These are phyloP conservation scores for Orchestes rusci DNA, from an alignment of 2,888 invertebrate species.

Conservation along the genomic window DNA sequence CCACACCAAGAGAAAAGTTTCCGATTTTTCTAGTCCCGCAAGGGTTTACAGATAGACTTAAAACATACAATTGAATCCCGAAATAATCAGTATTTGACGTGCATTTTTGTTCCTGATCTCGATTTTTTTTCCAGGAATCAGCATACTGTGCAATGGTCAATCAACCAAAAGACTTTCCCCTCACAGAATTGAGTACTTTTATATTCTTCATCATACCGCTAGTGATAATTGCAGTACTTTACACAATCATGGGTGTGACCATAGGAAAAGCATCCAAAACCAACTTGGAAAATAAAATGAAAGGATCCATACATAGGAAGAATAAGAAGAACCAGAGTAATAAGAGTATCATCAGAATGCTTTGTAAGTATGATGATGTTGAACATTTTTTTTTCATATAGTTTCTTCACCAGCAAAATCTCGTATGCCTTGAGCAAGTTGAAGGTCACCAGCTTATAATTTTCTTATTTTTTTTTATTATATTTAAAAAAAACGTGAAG, in stretches of 20 bases:
- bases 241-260: conserved; percentile 68
- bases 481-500: too few relatives aligned
- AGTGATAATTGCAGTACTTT: conserved; percentile 68
- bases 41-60: too few relatives aligned
- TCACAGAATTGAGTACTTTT: conserved; percentile 74
- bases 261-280: conserved; percentile 51
- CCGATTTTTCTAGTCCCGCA: too few relatives aligned
- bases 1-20: too few relatives aligned
- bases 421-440: too few relatives aligned
- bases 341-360: conserved; percentile 70
- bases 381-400: neutral
- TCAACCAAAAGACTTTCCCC: conserved; percentile 54
- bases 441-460: too few relatives aligned
- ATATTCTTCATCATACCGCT: conserved; percentile 74
- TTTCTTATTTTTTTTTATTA: too few relatives aligned
- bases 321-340: conserved; percentile 63
- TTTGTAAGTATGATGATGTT: conserved; percentile 51
- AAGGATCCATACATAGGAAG: conserved; percentile 59
- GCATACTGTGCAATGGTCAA: conserved; percentile 73
- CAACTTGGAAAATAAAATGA: conserved; percentile 39
- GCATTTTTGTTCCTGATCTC: neutral
- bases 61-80: too few relatives aligned
- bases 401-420: too few relatives aligned
- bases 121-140: conserved; percentile 51
- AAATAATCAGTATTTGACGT: too few relatives aligned